These are phyloP conservation scores for Tyrophagus putrescentiae DNA, from an alignment of 1,140 invertebrate species.

Conservation along the genomic window DNA sequence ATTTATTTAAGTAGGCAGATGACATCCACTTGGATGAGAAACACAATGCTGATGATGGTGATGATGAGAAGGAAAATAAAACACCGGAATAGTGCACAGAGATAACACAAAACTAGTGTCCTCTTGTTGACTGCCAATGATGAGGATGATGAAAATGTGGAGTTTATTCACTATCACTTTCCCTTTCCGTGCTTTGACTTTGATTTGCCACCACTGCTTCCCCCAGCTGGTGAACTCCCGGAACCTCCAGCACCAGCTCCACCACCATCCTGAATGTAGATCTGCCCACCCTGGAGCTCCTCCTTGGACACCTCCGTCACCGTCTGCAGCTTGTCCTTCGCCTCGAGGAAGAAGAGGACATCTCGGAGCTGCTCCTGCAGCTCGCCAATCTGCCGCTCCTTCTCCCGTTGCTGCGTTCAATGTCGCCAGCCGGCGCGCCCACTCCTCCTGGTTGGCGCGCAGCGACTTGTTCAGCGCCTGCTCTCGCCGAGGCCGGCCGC, in stretches of 20 bases:
- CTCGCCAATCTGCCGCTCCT: slow-evolving; percentile 57
- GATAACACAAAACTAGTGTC: neutral
- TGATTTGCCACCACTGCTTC: neutral
- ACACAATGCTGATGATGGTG: neutral
- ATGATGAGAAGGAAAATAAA: neutral
- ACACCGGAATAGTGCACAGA: neutral
- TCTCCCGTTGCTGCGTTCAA: slow-evolving; percentile 41
- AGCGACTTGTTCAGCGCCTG: slow-evolving; percentile 45
- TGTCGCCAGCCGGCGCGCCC: slow-evolving; percentile 52
- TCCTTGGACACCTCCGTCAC: slow-evolving; percentile 35
- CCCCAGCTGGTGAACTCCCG: neutral
- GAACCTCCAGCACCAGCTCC: too few relatives aligned
- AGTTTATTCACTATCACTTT: slow-evolving; percentile 7
- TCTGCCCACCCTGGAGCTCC: slow-evolving; percentile 52
- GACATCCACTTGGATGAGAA: neutral
- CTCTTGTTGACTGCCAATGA: neutral
- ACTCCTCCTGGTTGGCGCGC: slow-evolving; percentile 56
- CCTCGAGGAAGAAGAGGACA: slow-evolving; percentile 90
- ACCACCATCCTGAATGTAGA: slow-evolving; percentile 38
- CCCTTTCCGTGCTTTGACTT: slow-evolving; percentile 13
- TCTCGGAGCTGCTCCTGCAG: slow-evolving; percentile 81
- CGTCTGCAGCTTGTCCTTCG: slow-evolving; percentile 44
- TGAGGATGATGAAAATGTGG: neutral
- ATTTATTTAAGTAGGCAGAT: slow-evolving; percentile 11
- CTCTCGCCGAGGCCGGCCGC: slow-evolving; percentile 26